Base-by-base conservation (phyloP, 2,113 vertebrate species). In the Cervus canadensis region DNA sequence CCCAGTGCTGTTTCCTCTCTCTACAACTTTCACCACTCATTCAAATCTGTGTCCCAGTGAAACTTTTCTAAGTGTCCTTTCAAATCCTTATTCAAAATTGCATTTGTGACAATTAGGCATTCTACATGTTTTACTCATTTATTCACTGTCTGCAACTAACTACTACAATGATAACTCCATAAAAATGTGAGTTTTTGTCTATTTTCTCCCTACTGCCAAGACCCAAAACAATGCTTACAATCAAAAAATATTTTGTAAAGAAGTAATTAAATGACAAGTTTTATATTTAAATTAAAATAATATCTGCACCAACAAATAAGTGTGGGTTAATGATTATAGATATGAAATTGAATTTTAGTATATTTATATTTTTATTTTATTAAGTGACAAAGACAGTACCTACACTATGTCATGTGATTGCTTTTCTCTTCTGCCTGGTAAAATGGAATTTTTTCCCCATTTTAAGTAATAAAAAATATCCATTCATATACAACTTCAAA, bases 241-340 rank as follows among this genome's bases (percentile, higher is more conserved):
- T 78, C 2, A 62, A 25, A 87, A 94, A 84, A 71, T 74, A 74
- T 15, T 40, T 89, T 89, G 40, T 11, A 52, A 90, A 15, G 50
- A 93, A 95, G 74, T 56, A 40, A 97, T 94, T 45, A 28, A 93
- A 36, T 56, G 14, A 82, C 84, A 86, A 88, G 89, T 91, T 86
- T 11, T 2, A 95, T 95, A 82, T 36, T 97, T 21, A 33, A 7
- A 83, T 57, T 83, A 62, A 12, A 59, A 48, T 81, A 88, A 81
- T 57, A 30, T 40, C 79, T 94, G 7, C 4, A 82, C 59, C 11
- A 67, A 12, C 3, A 36, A 40, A 19, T 78, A 62, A 83, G 85
- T 88, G 59, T 33, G 36, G 17, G 94, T 79, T 60, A 85, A 89
- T 74, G 17, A 95, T 54, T 60, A 79, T 1, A 83, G 19, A n/a